These are phyloP conservation scores for Cephonodes hylas DNA, from an alignment of 2,888 invertebrate genomes.

Conservation along the genomic window DNA sequence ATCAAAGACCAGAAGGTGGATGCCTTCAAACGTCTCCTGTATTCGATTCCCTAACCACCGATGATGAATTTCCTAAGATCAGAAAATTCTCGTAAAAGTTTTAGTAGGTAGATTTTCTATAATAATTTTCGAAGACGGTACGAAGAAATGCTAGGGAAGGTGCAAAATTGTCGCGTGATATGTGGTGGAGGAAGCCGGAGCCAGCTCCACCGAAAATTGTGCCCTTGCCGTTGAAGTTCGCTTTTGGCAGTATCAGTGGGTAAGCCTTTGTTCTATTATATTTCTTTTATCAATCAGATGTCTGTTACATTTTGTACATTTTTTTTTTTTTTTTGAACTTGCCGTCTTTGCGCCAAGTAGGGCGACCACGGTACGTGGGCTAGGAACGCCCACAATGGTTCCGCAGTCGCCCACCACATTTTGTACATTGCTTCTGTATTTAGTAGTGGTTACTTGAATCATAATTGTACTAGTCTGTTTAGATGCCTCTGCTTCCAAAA, in stretches of 20 bases:
- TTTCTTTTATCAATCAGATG: too few species aligned
- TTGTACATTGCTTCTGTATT: too few species aligned
- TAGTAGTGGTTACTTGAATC: too few species aligned
- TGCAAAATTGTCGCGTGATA: slow-evolving; percentile 1
- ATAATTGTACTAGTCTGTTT: too few species aligned
- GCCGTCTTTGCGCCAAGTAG: too few species aligned
- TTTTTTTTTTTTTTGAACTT: too few species aligned
- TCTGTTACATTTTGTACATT: too few species aligned
- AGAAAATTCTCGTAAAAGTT: neutral
- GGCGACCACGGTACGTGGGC: too few species aligned
- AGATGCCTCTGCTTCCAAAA: too few species aligned
- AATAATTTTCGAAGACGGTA: neutral
- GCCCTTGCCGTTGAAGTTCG: slow-evolving; percentile 14
- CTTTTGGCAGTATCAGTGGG: slow-evolving; percentile 14
- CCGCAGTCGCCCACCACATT: too few species aligned
- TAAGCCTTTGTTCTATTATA: neutral
- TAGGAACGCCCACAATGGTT: too few species aligned
- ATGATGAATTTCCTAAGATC: neutral
- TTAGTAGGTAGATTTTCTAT: neutral
- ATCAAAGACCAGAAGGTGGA: neutral
- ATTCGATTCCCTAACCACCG: neutral
- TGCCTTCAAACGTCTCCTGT: neutral
- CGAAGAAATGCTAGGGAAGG: neutral
- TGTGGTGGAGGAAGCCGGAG: slow-evolving; percentile 6
- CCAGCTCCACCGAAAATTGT: slow-evolving; percentile 7